phyloP scores from a whole-genome alignment of 2,888 invertebrate species.

The Lycophotia porphyrea region DNA sequence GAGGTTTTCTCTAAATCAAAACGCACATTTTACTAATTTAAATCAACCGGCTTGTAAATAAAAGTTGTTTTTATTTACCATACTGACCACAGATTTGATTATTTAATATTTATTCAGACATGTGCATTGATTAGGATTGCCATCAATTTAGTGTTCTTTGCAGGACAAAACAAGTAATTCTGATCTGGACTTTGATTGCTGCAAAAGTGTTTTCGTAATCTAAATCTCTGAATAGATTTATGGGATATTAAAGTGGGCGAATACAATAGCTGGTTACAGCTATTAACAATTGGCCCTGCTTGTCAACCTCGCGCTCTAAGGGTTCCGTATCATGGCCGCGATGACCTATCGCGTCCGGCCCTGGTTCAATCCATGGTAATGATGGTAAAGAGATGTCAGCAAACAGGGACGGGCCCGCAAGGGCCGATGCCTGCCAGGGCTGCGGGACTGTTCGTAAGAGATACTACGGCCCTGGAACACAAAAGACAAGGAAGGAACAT shows the following conservation, averaged over 20 bases:
- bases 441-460: too few species aligned
- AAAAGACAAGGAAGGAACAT: too few species aligned
- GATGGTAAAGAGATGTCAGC: too few species aligned
- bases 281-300: neutral
- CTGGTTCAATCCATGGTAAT: too few species aligned
- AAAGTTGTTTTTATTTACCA: neutral
- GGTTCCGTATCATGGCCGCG: neutral
- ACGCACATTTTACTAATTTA: neutral
- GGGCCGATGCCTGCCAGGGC: too few species aligned
- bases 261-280: neutral
- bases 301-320: neutral
- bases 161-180: neutral
- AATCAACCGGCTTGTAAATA: neutral
- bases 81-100: neutral
- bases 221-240: neutral
- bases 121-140: neutral
- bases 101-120: neutral
- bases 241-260: neutral
- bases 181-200: neutral
- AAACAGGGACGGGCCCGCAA: too few species aligned
- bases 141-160: neutral
- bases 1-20: neutral
- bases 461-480: too few species aligned
- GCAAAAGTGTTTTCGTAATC: neutral
- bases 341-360: too few species aligned